Evolutionary conservation across 1,140 invertebrate species (phyloP), one percentile per base, ranked within the genome.

Genomic region (Dendroctonus valens): DNA sequence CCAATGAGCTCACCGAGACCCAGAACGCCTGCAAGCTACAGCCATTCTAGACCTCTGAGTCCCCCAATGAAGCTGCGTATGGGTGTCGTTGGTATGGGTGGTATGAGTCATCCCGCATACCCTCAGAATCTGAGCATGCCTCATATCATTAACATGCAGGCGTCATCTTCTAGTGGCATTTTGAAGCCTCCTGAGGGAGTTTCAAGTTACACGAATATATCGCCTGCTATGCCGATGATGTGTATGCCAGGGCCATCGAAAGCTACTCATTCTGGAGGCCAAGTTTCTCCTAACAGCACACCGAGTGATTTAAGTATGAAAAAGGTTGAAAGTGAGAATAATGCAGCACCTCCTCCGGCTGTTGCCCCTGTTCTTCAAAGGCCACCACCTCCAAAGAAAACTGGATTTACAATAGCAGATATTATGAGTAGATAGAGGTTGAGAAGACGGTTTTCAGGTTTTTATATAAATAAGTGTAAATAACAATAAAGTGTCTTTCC

Each of bases 351-450:
- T 78, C 81, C 74, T 71, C 80, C 74, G 39, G 26, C 3, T 26
- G 26, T 26, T 26, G 26, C 26, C 26, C 80, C 69, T 41, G 80
- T 73, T 66, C 37, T 41, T 55, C 83, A 76, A 26, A 26, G 26
- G 26, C 73, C 72, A 65, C 81, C 81, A 55, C 83, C 69, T 73
- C 83, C 69, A 70, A 83, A 75, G 79, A 85, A 81, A 80, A 87
- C 80, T 75, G 87, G 87, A 39, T 89, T 89, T 75, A 88, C 86
- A 75, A 89, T 89, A 79, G 87, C 87, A 75, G 87, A 89, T 69
- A 89, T 89, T 59, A 89, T 89, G 87, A 80, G 86, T 73, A 85
- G 86, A 76, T 88, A 79, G 26, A 39, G 52, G 50, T 46, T 26
- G 26, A 26, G 26, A 26, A 26, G 3, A 26, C 26, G 1, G 26